Conservation (phyloP, 2,797 vertebrate species). For the Pseudocheirus occidentalis region DNA sequence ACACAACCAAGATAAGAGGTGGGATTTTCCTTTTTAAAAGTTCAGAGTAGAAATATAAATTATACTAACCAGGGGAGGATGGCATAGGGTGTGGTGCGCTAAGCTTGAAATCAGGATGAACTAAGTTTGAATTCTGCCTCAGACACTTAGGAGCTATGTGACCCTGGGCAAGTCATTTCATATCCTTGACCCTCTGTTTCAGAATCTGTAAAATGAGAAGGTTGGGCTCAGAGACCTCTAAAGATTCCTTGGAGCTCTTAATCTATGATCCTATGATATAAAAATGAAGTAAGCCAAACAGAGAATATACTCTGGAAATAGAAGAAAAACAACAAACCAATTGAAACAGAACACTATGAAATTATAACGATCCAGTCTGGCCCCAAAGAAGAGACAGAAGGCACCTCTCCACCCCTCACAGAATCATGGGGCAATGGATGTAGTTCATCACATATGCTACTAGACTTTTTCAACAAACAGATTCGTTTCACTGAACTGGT, state of each 20-base stretch:
- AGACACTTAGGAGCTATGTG: not conserved
- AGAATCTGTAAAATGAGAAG: not conserved
- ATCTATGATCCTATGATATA: not conserved
- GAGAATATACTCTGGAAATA: not conserved
- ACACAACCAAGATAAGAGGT: not conserved
- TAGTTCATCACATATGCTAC: not conserved
- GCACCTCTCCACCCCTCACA: not conserved
- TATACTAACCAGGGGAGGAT: not conserved
- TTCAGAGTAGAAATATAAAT: not conserved
- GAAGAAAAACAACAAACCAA: not conserved
- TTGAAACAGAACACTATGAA: not conserved
- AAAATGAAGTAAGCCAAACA: not conserved
- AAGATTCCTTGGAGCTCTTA: not conserved
- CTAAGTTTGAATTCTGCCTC: not conserved
- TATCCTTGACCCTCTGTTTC: not conserved
- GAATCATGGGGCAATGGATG: not conserved
- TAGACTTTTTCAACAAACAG: not conserved
- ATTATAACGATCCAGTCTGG: not conserved
- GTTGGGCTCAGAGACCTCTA: not conserved
- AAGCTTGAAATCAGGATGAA: not conserved
- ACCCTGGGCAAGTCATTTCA: not conserved
- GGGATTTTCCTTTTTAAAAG: not conserved
- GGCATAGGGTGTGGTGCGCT: not conserved
- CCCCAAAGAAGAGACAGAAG: not conserved
- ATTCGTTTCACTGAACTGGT: not conserved